phyloP scores from a whole-genome alignment of 23 tunicate species.

The Botrylloides violaceus region DNA sequence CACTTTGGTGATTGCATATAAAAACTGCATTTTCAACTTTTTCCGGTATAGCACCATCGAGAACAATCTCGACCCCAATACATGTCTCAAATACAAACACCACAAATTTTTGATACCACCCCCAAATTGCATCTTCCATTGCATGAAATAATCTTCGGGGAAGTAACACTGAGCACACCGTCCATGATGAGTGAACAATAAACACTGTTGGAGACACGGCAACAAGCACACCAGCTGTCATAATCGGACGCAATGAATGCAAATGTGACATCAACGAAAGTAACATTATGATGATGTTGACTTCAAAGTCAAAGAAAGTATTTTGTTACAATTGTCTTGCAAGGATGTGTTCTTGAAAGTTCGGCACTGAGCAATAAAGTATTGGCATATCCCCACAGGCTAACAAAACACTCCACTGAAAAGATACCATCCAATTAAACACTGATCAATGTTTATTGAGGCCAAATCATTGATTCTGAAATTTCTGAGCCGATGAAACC shows the following conservation, averaged over 20 bases:
- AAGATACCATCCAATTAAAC: too few relatives aligned
- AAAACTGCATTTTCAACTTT: constrained; percentile 49
- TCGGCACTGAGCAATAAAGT: too few relatives aligned
- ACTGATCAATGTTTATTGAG: too few relatives aligned
- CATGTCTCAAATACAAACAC: constrained; percentile 61
- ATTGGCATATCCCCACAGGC: too few relatives aligned
- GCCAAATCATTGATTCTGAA: too few relatives aligned
- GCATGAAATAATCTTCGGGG: constrained; percentile 50
- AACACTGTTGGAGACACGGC: constrained; percentile 28
- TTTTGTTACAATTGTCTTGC: too few relatives aligned
- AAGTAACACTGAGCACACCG: constrained; percentile 29
- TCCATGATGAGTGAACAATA: constrained; percentile 49
- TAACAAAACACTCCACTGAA: too few relatives aligned
- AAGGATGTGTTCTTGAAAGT: too few relatives aligned
- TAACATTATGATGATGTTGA: constrained; percentile 12
- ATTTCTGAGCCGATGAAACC: too few relatives aligned
- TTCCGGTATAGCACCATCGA: constrained; percentile 54
- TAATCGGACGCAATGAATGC: constrained; percentile 23
- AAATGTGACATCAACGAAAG: constrained; percentile 9
- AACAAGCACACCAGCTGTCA: constrained; percentile 23
- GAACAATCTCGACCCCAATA: constrained; percentile 51
- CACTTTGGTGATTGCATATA: constrained; percentile 66
- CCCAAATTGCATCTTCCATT: constrained; percentile 73
- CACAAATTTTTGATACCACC: constrained; percentile 60
- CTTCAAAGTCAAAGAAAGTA: too few relatives aligned